Evolutionary conservation across 2,113 vertebrate genomes (phyloP), one percentile per base, ranked within the genome.

Genomic region (Condylura cristata): DNA sequence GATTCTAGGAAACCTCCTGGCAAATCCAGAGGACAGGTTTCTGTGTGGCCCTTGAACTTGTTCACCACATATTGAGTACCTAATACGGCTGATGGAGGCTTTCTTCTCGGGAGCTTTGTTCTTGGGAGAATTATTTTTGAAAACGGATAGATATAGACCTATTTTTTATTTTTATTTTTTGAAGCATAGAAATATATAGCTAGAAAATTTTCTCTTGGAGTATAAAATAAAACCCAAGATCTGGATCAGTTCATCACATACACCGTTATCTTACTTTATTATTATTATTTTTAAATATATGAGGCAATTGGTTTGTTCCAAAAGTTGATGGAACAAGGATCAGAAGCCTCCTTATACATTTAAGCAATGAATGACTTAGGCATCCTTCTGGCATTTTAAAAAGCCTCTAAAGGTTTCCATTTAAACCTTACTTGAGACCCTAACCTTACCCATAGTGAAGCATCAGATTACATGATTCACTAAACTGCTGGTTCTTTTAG

Each of bases 401-500:
- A 93, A 78, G 4, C 28, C 5, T 72, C 28, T 88, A 70, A 8
- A 30, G 95, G 41, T 34, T 51, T 89, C 16, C 51, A 74, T 82
- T 88, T 86, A 89, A 92, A 88, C 14, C 66, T 75, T 87, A 51
- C 61, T 48, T 53, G 58, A 93, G 76, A 91, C 30, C 60, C 37
- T 92, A 88, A 94, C 91, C 39, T 71, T 32, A 30, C 32, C 51
- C 53, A 44, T 34, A 92, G 39, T 78, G 89, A 96, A 92, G 75
- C 11, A 8, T 78, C 44, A 81, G 86, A 94, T 63, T 84, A 51
- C 91, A 65, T 84, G 95, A 92, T 44, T 97, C 20, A 60, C 68
- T 84, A 71, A 96, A 96, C 70, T 61, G 17, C 2, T 86, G 16
- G 28, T 91, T 91, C 81, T 94, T 96, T 87, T 37, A 86, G 34